Evolutionary conservation across 2,888 invertebrate species (phyloP), one percentile per base, ranked within the genome.

Genomic region (Unio pictorum): DNA sequence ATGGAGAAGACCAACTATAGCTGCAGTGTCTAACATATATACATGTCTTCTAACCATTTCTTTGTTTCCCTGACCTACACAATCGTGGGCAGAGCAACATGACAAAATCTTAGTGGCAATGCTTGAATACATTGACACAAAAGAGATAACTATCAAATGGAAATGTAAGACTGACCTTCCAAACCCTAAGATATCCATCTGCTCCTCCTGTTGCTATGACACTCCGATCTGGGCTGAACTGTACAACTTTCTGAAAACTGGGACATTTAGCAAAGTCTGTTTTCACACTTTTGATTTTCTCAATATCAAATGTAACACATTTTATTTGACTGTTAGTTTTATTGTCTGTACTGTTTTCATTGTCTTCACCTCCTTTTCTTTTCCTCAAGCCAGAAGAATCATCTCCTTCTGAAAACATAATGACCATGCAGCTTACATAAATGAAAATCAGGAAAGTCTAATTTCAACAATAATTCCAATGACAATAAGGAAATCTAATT

Each of bases 151-250:
- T 66, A 17, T 28, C 20, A 66, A 34, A 15, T 34, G 1, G 45
- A 45, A 11, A 11, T 45, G 3, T 20, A 45, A 67, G 57, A 56
- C 28, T 59, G 74, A 90, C 90, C 83, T 93, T 93, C 98, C 98
- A 98, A 17, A 98, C 90, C 68, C 97, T 92, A 55, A 98, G 91
- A 85, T 93, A 93, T 5, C 97, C 95, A 90, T 98, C 98, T 0
- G 95, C 94, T 54, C 98, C 97, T 61, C 96, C 98, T 0, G 97
- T 97, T 0, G 95, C 95, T 93, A 98, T 94, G 45, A 95, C 88
- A 84, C 93, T 94, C 15, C 95, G 94, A 87, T 93, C 93, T 60
- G 93, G 93, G 84, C 94, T 94, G 80, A 96, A 93, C 67, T 94
- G 92, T 20, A 97, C 96, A 69, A 96, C 95, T 88, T 97, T 93